Conservation (phyloP, 2,888 invertebrate genomes). For the Mesoligia furuncula region DNA sequence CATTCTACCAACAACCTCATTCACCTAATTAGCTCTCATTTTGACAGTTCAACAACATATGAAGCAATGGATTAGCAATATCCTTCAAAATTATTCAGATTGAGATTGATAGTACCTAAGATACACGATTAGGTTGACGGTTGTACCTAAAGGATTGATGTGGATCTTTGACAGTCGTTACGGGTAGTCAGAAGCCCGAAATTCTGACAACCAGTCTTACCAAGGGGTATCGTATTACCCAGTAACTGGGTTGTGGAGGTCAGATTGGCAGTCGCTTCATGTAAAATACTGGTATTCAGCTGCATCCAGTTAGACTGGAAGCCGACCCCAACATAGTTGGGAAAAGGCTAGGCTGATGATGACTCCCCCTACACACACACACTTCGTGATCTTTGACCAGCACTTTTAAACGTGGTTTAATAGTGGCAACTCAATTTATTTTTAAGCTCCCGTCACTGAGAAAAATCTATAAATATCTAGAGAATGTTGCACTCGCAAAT, state of each 20-base stretch:
- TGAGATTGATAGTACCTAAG: neutral
- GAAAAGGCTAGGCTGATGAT: too few relatives aligned
- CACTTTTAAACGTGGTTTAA: slow-evolving; percentile 21
- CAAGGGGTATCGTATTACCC: too few relatives aligned
- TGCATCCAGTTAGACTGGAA: too few relatives aligned
- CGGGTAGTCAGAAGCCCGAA: too few relatives aligned
- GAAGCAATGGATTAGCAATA: neutral
- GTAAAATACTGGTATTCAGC: too few relatives aligned
- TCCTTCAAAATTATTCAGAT: neutral
- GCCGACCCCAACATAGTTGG: too few relatives aligned
- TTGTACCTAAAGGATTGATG: too few relatives aligned
- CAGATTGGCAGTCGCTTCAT: too few relatives aligned
- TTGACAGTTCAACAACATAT: neutral
- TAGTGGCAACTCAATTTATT: slow-evolving; percentile 31
- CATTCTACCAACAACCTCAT: neutral
- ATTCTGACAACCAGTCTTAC: too few relatives aligned
- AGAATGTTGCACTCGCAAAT: slow-evolving; percentile 15
- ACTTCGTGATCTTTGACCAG: slow-evolving; percentile 10
- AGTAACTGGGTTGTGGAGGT: too few relatives aligned
- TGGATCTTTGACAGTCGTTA: too few relatives aligned
- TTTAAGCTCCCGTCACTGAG: neutral
- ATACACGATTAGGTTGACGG: neutral
- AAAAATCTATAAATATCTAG: slow-evolving; percentile 8
- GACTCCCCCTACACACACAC: neutral
- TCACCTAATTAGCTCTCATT: neutral